Evolutionary conservation across 1,140 invertebrate species (phyloP).

Genomic region (Platyscapa corneri): DNA sequence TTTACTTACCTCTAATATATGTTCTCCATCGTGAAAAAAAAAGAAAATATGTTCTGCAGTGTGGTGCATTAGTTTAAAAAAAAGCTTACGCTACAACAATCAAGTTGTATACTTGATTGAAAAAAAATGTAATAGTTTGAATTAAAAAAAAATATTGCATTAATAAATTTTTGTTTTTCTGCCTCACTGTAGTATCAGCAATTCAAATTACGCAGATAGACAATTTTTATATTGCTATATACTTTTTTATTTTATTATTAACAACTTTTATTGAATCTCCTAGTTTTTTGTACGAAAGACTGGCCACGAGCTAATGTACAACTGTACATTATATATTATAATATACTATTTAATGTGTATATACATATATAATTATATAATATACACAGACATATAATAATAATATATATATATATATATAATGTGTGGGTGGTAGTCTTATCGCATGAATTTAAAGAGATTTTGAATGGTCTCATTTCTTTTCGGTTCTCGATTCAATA

Average conservation of each 20-base stretch:
- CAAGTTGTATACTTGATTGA: background rate
- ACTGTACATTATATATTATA: background rate
- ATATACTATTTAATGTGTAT: background rate
- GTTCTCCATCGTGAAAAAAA: no score
- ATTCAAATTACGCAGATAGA: constrained; percentile 14
- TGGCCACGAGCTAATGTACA: background rate
- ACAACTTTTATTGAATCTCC: constrained; percentile 15
- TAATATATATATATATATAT: background rate
- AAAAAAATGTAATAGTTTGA: background rate
- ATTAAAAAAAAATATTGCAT: background rate
- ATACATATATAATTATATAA: background rate
- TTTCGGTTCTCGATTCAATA: background rate
- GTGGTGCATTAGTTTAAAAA: no score
- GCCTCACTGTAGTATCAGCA: background rate
- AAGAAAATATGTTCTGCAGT: no score
- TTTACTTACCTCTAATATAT: no score
- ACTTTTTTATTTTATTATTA: constrained; percentile 26
- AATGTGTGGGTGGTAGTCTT: background rate
- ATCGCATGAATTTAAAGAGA: constrained; percentile 2
- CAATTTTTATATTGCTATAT: constrained; percentile 29
- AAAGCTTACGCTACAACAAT: no score
- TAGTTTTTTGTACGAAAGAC: constrained; percentile 19
- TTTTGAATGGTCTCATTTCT: background rate
- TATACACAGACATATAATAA: background rate
- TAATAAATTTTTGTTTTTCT: background rate